These are phyloP conservation scores for Drosophila percnosoma DNA, from an alignment of 2,888 invertebrate genomes.

Conservation along the genomic window DNA sequence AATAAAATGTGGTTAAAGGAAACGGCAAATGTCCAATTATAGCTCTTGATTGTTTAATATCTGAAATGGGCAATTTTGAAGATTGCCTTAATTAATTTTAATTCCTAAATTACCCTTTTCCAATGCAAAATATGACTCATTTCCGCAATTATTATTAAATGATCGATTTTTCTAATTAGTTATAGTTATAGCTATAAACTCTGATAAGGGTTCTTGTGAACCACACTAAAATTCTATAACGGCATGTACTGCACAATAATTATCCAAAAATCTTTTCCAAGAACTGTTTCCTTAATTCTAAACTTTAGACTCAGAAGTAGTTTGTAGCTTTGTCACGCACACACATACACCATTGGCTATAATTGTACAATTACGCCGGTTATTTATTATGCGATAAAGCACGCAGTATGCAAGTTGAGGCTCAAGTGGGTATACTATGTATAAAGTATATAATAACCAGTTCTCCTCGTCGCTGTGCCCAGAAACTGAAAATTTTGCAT, in stretches of 20 bases:
- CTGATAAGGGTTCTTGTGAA: not conserved
- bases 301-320: conserved; percentile 10
- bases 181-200: not conserved
- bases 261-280: conserved; percentile 48
- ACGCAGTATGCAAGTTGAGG: conserved; percentile 65
- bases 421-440: conserved; percentile 26
- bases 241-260: conserved; percentile 42
- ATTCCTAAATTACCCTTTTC: not conserved
- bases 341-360: conserved; percentile 47
- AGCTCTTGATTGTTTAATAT: not conserved
- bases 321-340: conserved; percentile 41
- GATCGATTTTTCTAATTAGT: not conserved
- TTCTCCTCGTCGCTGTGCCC: conserved; percentile 4
- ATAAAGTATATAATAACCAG: conserved; percentile 13
- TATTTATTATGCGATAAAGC: conserved; percentile 82
- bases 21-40: not conserved
- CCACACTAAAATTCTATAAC: conserved; percentile 13
- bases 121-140: not conserved
- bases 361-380: conserved; percentile 80
- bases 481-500: conserved; percentile 54
- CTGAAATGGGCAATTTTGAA: not conserved
- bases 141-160: not conserved
- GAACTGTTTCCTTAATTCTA: conserved; percentile 44
- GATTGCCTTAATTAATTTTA: not conserved
- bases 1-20: not conserved